Conservation (phyloP, 2,113 vertebrate species). For the Girardinichthys multiradiatus region DNA sequence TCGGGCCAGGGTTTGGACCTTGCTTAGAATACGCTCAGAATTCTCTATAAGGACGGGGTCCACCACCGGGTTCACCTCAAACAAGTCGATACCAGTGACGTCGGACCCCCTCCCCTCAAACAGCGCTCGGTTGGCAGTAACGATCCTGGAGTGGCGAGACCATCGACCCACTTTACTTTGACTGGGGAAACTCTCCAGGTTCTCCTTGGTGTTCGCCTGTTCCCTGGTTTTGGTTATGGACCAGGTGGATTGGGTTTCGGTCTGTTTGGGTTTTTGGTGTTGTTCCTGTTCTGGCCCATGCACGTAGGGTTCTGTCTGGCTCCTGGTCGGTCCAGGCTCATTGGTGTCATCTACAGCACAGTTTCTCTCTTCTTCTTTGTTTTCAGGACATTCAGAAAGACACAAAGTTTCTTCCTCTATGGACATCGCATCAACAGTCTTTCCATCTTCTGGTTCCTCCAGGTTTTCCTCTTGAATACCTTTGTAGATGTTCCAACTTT, state of each 20-base stretch:
- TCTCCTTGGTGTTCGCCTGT: slow-evolving; percentile 6
- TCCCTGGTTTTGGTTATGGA: slow-evolving; percentile 26
- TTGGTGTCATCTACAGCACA: not conserved
- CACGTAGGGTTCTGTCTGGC: not conserved
- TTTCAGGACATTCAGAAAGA: not conserved
- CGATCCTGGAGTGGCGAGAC: slow-evolving; percentile 65
- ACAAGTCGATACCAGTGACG: slow-evolving; percentile 70
- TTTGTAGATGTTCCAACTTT: not conserved
- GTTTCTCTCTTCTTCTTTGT: not conserved
- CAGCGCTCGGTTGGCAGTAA: slow-evolving; percentile 44
- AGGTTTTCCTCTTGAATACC: not conserved
- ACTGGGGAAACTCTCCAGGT: slow-evolving; percentile 43
- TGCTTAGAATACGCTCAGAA: slow-evolving; percentile 85
- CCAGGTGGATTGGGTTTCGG: slow-evolving; percentile 12
- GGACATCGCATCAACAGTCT: not conserved
- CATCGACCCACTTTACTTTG: slow-evolving; percentile 68
- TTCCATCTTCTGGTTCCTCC: not conserved
- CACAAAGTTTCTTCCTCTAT: not conserved
- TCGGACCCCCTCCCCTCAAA: slow-evolving; percentile 62
- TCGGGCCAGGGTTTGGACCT: slow-evolving; percentile 87
- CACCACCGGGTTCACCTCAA: slow-evolving; percentile 65
- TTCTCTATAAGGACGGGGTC: slow-evolving; percentile 77
- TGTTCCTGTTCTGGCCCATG: not conserved
- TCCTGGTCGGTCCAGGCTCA: not conserved
- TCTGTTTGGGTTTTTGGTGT: not conserved